Evolutionary conservation across 2,888 invertebrate species (phyloP), one percentile per base, ranked within the genome.

Genomic region (Lochmaea crataegi): DNA sequence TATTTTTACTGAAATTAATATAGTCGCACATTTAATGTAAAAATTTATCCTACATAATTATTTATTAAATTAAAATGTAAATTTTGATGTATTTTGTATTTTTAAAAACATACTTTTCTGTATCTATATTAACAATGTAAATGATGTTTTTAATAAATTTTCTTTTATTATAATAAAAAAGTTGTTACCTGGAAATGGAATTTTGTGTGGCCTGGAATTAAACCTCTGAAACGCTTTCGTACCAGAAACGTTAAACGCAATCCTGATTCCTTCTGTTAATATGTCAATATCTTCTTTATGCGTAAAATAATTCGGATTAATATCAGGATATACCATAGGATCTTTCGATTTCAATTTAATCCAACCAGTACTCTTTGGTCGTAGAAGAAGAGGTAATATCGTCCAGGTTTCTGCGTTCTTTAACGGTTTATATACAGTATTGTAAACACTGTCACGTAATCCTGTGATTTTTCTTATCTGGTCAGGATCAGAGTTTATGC

Each of bases 281-380:
- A 93, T 91, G 78, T 92, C 89, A 14, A 96, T 89, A 81, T 98
- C 98, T 82, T 94, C 91, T 77, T 92, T 92, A 79, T 95, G 93
- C 0, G 95, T 92, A 83, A 98, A 94, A 85, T 98, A 98, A 85
- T 98, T 97, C 0, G 98, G 97, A 84, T 95, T 94, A 69, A 98
- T 93, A 14, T 93, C 91, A 0, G 97, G 98, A 75, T 94, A 91
- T 1, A 94, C 91, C 77, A 92, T 89, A 0, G 97, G 97, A 85
- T 97, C 94, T 51, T 89, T 90, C 64, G 94, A 94, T 78, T 91
- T 92, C 18, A 99, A 87, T 66, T 93, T 92, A n/a, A 99, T 88
- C 91, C 93, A 93, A 0, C 99, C 99, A 0, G 91, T 91, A 83
- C 97, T 97, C 82, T 92, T 93, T 0, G 98, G 96, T 7, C 98